A percentile compares a stretch with the other conserved stretches of the same genome.
Evolutionary conservation across 2,113 vertebrate genomes (phyloP).

Genomic region (Thryonomys swinderianus): DNA sequence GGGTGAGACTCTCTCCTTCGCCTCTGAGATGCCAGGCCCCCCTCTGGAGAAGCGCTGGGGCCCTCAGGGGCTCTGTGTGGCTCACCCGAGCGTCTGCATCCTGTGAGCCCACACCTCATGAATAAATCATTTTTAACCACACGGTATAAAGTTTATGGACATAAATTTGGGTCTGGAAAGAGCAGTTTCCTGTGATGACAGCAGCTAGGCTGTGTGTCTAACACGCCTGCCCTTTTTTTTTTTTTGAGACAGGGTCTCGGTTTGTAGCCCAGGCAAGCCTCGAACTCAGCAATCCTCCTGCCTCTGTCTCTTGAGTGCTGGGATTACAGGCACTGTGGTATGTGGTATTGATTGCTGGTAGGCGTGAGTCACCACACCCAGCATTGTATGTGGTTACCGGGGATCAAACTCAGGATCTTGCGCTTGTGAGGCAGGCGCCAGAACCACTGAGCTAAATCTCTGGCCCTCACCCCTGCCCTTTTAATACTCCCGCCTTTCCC

Average conservation of each 20-base stretch:
- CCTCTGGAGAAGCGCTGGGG: not conserved
- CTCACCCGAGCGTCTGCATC: not conserved
- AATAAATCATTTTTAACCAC: constrained; percentile 35
- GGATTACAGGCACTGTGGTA: no score
- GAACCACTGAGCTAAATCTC: no score
- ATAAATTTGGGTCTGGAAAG: constrained; percentile 37
- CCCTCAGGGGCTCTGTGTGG: not conserved
- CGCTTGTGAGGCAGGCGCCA: no score
- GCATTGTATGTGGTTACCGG: no score
- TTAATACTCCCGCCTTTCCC: not conserved
- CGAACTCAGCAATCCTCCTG: no score
- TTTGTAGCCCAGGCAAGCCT: no score
- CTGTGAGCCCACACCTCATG: not conserved
- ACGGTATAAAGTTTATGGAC: not conserved
- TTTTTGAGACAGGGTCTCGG: no score
- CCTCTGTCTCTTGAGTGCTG: no score
- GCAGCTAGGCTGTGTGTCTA: not conserved
- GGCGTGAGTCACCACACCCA: no score
- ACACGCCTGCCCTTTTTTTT: not conserved
- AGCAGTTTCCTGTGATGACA: constrained; percentile 50
- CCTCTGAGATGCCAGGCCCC: not conserved
- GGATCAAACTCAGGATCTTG: no score
- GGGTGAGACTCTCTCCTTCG: not conserved
- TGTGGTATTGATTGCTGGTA: no score
- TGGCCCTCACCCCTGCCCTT: not conserved